A percentile compares a stretch with the other conserved stretches of the same genome.
Evolutionary conservation across 2,888 invertebrate genomes (phyloP).

Genomic region (Ctenicera cuprea): DNA sequence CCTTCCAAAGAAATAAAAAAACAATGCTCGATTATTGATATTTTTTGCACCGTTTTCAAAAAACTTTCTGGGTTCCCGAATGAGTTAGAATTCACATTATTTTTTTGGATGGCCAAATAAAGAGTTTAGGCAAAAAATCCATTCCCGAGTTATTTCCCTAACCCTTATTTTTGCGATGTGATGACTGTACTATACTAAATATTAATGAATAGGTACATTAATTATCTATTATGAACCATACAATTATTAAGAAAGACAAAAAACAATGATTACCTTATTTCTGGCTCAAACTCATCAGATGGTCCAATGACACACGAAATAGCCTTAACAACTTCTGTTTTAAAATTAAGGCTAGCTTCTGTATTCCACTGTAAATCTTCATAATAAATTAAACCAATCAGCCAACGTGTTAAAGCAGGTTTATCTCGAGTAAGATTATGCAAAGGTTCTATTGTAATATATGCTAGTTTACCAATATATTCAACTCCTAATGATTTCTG

Average conservation of each 20-base stretch:
- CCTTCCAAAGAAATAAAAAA: too few species aligned
- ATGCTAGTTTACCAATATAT: slow-evolving; percentile 56
- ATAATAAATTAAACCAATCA: slow-evolving; percentile 49
- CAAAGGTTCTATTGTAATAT: slow-evolving; percentile 18
- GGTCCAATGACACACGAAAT: slow-evolving; percentile 53
- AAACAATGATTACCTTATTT: slow-evolving; percentile 58
- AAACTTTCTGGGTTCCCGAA: too few species aligned
- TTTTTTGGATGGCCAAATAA: too few species aligned
- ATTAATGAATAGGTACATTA: too few species aligned
- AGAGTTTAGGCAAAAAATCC: too few species aligned
- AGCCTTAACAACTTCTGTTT: slow-evolving; percentile 58
- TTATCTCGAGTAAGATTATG: slow-evolving; percentile 33
- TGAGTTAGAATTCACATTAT: too few species aligned
- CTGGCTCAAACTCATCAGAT: slow-evolving; percentile 51
- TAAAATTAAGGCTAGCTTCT: slow-evolving; percentile 53
- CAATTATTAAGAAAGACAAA: background rate
- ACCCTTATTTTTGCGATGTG: too few species aligned
- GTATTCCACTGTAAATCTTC: slow-evolving; percentile 44
- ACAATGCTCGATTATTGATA: too few species aligned
- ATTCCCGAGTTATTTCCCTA: too few species aligned
- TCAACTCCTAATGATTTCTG: slow-evolving; percentile 58
- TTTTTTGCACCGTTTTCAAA: too few species aligned
- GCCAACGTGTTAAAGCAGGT: slow-evolving; percentile 50
- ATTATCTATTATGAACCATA: too few species aligned
- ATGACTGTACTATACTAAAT: too few species aligned